Conservation (phyloP, 2,797 vertebrate genomes). For the Molossus alvarezi region DNA sequence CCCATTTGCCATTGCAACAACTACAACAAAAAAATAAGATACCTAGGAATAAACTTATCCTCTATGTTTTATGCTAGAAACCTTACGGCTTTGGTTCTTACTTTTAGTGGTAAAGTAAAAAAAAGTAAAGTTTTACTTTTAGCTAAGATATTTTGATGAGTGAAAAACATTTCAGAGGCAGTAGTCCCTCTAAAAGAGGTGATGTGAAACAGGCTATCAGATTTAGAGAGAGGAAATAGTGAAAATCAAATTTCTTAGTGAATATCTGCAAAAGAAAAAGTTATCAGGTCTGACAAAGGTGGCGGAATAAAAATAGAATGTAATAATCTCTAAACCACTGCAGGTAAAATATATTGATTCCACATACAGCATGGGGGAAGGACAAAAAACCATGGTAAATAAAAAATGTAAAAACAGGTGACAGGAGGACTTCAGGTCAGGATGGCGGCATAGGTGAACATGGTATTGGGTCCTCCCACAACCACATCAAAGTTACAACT, state of each 20-base stretch:
- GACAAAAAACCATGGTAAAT: neutral
- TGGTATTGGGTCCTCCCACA: no score
- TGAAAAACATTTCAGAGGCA: neutral
- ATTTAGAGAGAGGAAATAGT: neutral
- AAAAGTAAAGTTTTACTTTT: neutral
- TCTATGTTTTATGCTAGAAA: neutral
- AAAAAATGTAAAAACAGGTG: neutral
- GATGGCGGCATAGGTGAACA: no score
- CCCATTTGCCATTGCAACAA: no score
- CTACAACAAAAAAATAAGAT: no score
- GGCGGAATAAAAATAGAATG: neutral
- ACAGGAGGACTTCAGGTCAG: neutral
- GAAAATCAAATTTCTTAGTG: neutral
- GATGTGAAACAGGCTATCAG: neutral
- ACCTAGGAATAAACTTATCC: no score
- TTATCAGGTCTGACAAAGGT: neutral
- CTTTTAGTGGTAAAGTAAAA: neutral
- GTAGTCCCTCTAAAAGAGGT: neutral
- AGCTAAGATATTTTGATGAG: neutral
- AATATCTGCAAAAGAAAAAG: slow-evolving; percentile 1
- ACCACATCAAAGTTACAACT: no score
- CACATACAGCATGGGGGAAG: neutral
- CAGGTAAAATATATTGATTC: neutral
- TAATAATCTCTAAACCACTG: neutral
- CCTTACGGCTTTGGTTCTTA: neutral